Conservation (phyloP, 2,113 vertebrate species). For the Eudorcas thomsonii region DNA sequence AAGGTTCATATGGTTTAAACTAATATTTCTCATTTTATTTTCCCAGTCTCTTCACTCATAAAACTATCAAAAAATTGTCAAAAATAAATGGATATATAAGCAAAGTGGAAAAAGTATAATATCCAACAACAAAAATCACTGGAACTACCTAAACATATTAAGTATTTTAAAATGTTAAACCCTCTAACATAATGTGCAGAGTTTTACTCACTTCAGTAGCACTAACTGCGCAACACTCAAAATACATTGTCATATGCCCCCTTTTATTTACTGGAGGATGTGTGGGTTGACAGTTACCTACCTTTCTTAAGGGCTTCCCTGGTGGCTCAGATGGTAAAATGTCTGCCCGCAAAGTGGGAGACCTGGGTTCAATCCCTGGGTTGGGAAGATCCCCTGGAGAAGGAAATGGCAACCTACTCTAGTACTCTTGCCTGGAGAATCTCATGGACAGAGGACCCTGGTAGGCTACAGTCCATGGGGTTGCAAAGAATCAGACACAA, state of each 20-base stretch:
- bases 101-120: background rate
- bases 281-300: background rate
- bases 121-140: background rate
- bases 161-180: background rate
- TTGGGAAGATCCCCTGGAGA: too few relatives aligned
- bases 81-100: background rate
- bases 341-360: too few relatives aligned
- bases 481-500: too few relatives aligned
- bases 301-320: background rate
- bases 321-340: too few relatives aligned
- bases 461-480: too few relatives aligned
- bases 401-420: too few relatives aligned
- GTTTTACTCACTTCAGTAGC: background rate
- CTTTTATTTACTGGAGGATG: background rate
- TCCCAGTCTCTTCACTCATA: background rate
- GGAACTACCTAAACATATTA: background rate
- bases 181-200: background rate
- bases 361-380: too few relatives aligned
- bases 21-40: conserved; percentile 25
- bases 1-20: background rate
- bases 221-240: conserved; percentile 4
- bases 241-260: background rate
- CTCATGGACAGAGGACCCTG: too few relatives aligned
- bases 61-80: background rate
- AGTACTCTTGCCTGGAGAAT: too few relatives aligned